Base-by-base conservation (phyloP, 1,140 invertebrate species). In the Pemphigus obesinymphae region DNA sequence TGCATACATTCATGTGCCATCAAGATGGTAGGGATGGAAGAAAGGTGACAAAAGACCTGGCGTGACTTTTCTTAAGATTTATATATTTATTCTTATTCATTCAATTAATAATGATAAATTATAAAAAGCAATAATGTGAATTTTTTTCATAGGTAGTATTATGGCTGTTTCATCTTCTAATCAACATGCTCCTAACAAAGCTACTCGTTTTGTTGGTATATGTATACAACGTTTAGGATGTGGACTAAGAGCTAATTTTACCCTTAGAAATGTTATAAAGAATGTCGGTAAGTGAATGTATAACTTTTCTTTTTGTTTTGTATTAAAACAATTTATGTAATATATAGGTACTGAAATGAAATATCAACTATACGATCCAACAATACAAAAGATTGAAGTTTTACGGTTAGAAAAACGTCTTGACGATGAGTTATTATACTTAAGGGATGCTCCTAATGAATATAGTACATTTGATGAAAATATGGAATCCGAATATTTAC, bases 301-400 rank as follows among this genome's bases (percentile, higher is more conserved):
- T 53, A 34, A 34, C n/a, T 13, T 37, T 34, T 45, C 23, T 23
- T 45, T 81, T 78, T 34, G 0, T 70, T 31, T 34, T 84, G 58
- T 83, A 68, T 50, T 76, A 58, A 58, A n/a, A 29, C 40, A 15
- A 82, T 26, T 20, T 72, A 34, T 73, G 26, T 82, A 66, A 48
- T 84, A 34, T 84, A 85, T 84, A 90, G 96, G 96, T 53, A 88
- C 97, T 75, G 93, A 99, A 91, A 90, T 99, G 8, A 87, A 89
- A 75, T 99, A 95, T 88, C 91, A 98, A 58, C 87, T 99, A 83
- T 99, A 99, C 87, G 97, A 97, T 89, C 98, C 98, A 26, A 92
- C 92, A 0, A 92, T 99, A 83, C 91, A 93, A 83, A 92, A 91
- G 84, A 95, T 99, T 63, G 95, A 99, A 88, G 93, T 97, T 23